Conservation (phyloP, 2,113 vertebrate genomes). For the Mastomys natalensis region DNA sequence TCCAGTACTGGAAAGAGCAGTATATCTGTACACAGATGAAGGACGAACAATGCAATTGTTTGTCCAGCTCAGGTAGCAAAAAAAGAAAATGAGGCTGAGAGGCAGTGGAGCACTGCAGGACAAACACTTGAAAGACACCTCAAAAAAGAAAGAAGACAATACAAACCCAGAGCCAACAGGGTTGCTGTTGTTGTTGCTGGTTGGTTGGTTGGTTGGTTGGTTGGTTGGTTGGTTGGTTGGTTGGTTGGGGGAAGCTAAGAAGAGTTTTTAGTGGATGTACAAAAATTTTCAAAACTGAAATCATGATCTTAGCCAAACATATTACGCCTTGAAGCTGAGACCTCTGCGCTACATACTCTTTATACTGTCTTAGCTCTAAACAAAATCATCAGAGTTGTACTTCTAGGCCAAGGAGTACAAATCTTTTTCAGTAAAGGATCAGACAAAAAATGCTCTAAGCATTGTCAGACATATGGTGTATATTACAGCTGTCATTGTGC, state of each 20-base stretch:
- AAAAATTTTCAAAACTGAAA: conserved; percentile 35
- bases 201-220: too few species aligned
- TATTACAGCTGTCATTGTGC: not conserved
- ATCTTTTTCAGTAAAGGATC: conserved; percentile 13
- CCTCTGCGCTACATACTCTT: not conserved
- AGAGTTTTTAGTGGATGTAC: not conserved
- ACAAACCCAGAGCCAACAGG: not conserved
- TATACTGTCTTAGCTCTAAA: conserved; percentile 36
- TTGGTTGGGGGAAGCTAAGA: not conserved
- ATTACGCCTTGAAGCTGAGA: not conserved
- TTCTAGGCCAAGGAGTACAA: not conserved
- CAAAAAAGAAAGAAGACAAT: not conserved
- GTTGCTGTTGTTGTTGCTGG: too few species aligned
- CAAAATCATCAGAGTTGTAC: not conserved
- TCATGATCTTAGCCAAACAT: not conserved
- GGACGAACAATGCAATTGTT: not conserved
- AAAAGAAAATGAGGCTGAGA: not conserved
- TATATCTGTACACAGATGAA: not conserved
- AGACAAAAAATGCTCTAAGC: not conserved
- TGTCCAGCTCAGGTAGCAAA: not conserved
- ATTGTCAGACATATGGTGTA: not conserved
- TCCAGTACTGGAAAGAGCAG: not conserved
- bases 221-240: too few species aligned
- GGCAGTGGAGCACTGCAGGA: not conserved
- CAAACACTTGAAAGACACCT: not conserved